phyloP scores from a whole-genome alignment of 1,140 invertebrate genomes.

The Neotoxoptera formosana region DNA sequence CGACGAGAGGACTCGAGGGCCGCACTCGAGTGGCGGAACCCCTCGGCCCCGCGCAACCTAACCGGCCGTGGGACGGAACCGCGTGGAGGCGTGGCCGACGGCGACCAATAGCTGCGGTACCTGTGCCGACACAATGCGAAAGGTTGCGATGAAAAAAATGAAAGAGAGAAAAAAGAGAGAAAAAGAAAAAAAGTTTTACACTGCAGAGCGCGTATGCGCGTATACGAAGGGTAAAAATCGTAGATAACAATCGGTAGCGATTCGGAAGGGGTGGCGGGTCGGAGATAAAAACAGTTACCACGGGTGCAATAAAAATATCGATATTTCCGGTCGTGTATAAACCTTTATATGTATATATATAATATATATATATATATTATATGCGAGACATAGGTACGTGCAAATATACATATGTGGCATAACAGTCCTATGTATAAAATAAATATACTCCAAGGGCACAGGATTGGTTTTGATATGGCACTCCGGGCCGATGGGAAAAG shows the following conservation, averaged over 20 bases:
- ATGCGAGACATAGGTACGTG: too few species aligned
- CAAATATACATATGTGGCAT: neutral
- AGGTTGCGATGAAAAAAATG: conserved; percentile 34
- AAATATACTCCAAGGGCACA: conserved; percentile 26
- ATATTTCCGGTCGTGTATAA: conserved; percentile 36
- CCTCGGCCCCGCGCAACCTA: conserved; percentile 44
- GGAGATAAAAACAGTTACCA: conserved; percentile 45
- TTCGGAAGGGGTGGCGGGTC: neutral
- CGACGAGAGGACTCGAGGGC: conserved; percentile 57
- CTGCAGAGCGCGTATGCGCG: neutral
- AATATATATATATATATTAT: neutral
- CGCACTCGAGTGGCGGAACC: conserved; percentile 39
- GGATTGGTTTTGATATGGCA: conserved; percentile 46
- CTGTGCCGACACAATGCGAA: conserved; percentile 29
- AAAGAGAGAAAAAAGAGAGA: neutral
- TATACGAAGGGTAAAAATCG: conserved; percentile 3
- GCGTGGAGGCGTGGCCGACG: conserved; percentile 32
- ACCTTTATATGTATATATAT: neutral
- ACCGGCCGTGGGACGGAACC: conserved; percentile 34
- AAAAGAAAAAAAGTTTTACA: neutral
- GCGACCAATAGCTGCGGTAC: conserved; percentile 47
- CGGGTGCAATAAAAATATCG: conserved; percentile 20
- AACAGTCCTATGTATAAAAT: conserved; percentile 35
- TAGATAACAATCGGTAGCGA: conserved; percentile 38
- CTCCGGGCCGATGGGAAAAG: conserved; percentile 9